Percentiles rank a stretch among this genome's conserved stretches.
These are phyloP conservation scores for Pandemis corylana DNA, from an alignment of 2,888 invertebrate species.

Conservation along the genomic window DNA sequence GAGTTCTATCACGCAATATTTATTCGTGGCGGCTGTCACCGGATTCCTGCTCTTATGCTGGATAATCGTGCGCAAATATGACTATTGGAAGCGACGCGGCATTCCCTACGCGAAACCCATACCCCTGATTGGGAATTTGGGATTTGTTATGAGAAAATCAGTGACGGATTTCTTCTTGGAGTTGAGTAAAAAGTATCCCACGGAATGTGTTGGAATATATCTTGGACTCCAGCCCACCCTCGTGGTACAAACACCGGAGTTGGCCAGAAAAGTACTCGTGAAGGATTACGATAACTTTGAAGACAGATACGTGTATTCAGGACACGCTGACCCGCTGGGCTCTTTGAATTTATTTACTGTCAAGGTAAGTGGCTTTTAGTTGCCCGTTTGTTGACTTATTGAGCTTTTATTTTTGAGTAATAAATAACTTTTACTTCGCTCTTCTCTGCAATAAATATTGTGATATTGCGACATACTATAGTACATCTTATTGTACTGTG, in stretches of 20 bases:
- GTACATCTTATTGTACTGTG: too few species aligned
- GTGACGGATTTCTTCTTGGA: conserved; percentile 60
- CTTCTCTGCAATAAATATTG: too few species aligned
- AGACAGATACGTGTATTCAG: conserved; percentile 60
- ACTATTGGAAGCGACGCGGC: conserved; percentile 67
- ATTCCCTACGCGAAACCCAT: conserved; percentile 63
- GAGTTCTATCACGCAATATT: conserved; percentile 23
- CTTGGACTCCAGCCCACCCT: conserved; percentile 64
- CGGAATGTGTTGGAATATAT: conserved; percentile 66
- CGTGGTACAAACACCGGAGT: conserved; percentile 65
- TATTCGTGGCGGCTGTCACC: conserved; percentile 22
- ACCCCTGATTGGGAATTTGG: conserved; percentile 61
- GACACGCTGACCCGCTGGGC: conserved; percentile 65
- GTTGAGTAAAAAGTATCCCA: conserved; percentile 54
- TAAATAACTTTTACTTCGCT: too few species aligned
- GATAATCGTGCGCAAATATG: conserved; percentile 58
- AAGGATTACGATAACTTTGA: conserved; percentile 66
- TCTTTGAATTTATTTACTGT: conserved; percentile 69
- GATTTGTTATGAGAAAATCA: conserved; percentile 66
- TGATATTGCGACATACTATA: too few species aligned
- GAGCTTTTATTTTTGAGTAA: not conserved
- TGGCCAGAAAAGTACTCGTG: conserved; percentile 61
- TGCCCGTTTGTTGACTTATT: not conserved
- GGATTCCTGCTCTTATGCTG: conserved; percentile 54
- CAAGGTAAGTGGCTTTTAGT: conserved; percentile 54